Evolutionary conservation across 1,140 invertebrate genomes (phyloP).

Genomic region (Drosophila repleta): DNA sequence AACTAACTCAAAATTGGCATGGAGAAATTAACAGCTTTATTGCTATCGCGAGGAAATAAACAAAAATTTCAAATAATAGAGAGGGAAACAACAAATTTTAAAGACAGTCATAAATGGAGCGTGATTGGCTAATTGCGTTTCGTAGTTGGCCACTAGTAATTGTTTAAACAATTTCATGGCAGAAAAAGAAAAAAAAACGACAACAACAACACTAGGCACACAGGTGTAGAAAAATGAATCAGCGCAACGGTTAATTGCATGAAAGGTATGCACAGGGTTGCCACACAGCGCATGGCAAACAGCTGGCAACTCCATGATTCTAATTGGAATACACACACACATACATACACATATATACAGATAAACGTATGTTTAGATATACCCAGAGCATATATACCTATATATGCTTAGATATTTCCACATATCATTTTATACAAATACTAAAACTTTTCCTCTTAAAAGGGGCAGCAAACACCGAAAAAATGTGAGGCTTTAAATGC

Average conservation of each 20-base stretch:
- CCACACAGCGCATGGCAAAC: constrained; percentile 23
- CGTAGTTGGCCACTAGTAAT: constrained; percentile 15
- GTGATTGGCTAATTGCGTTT: constrained; percentile 29
- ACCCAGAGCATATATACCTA: no score
- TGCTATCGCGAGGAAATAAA: not conserved
- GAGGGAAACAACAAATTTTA: not conserved
- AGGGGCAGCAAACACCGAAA: constrained; percentile 5
- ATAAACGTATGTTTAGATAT: not conserved
- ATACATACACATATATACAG: not conserved
- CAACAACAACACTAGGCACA: constrained; percentile 14
- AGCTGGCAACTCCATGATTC: constrained; percentile 46
- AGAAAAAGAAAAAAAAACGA: constrained; percentile 25
- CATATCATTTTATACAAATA: no score
- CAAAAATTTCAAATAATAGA: not conserved
- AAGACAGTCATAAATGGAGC: constrained; percentile 29
- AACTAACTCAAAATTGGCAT: constrained; percentile 41
- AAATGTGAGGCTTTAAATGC: constrained; percentile 14
- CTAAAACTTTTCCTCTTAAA: not conserved
- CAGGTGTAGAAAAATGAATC: constrained; percentile 58
- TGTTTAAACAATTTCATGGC: constrained; percentile 38
- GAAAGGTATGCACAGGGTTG: constrained; percentile 36
- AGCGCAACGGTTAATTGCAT: constrained; percentile 52
- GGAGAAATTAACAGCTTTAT: constrained; percentile 24
- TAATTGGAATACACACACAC: constrained; percentile 23
- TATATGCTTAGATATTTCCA: no score